Evolutionary conservation across 1,140 invertebrate genomes (phyloP).

Genomic region (Mercenaria mercenaria): DNA sequence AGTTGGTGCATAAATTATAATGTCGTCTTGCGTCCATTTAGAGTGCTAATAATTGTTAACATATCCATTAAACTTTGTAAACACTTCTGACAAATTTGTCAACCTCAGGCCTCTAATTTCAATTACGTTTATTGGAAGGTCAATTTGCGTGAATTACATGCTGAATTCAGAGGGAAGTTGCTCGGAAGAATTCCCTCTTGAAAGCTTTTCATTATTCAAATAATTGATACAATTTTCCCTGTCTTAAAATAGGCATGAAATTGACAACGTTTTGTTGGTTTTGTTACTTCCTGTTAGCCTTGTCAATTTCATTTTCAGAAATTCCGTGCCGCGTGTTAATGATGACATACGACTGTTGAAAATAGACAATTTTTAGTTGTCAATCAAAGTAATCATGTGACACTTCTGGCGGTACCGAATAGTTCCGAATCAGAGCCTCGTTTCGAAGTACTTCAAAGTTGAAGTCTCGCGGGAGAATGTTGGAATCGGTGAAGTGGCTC

Average conservation of each 20-base stretch:
- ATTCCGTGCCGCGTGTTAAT: not conserved
- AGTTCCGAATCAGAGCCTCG: conserved; percentile 23
- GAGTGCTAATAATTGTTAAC: conserved; percentile 45
- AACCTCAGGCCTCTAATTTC: conserved; percentile 61
- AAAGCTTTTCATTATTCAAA: conserved; percentile 62
- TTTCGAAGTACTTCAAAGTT: conserved; percentile 1
- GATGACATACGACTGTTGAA: conserved; percentile 23
- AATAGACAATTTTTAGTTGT: conserved; percentile 22
- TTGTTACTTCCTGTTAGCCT: conserved; percentile 28
- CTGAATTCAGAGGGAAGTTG: not conserved
- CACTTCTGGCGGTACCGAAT: not conserved
- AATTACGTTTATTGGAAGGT: conserved; percentile 67
- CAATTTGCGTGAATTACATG: conserved; percentile 66
- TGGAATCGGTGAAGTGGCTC: conserved; percentile 36
- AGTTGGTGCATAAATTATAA: not conserved
- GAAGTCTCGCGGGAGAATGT: not conserved
- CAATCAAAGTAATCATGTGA: conserved; percentile 45
- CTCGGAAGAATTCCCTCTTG: not conserved
- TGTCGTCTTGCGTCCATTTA: not conserved
- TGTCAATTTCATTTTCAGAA: conserved; percentile 54
- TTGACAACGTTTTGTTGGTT: conserved; percentile 62
- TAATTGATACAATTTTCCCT: conserved; percentile 47
- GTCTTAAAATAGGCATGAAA: conserved; percentile 65
- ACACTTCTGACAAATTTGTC: conserved; percentile 54
- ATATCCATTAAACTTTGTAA: conserved; percentile 38